Percentiles rank a stretch among this genome's conserved stretches.
These are phyloP conservation scores for Eurois occulta DNA, from an alignment of 2,888 invertebrate genomes.

Conservation along the genomic window DNA sequence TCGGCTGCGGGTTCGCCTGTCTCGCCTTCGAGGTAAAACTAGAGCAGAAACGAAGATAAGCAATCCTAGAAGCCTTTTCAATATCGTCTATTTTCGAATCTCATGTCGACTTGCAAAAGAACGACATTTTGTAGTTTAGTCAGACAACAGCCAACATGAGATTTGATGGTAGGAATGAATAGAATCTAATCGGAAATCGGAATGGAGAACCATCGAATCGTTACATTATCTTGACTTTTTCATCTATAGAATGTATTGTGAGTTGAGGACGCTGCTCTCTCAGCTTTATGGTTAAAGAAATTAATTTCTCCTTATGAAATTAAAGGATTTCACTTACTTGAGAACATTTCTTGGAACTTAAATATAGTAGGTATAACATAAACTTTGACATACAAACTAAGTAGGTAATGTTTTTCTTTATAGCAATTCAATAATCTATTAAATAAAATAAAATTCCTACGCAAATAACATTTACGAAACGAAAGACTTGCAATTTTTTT, in stretches of 20 bases:
- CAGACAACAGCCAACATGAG: background rate
- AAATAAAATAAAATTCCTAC: too few species aligned
- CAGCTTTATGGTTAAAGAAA: too few species aligned
- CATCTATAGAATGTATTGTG: background rate
- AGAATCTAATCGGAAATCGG: too few species aligned
- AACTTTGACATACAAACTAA: too few species aligned
- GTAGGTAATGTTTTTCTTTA: too few species aligned
- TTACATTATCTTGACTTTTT: background rate
- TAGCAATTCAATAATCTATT: too few species aligned
- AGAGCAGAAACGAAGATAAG: background rate
- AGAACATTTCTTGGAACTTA: too few species aligned
- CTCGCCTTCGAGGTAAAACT: slow-evolving; percentile 92
- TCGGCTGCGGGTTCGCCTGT: slow-evolving; percentile 93
- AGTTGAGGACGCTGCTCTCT: background rate
- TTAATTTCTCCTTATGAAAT: too few species aligned
- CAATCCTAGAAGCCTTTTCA: background rate
- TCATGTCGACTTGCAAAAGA: background rate
- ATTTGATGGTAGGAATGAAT: background rate
- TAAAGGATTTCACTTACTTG: too few species aligned
- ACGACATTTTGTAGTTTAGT: background rate
- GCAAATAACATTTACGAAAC: too few species aligned
- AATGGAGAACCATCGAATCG: background rate
- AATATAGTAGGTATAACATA: too few species aligned
- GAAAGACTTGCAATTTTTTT: too few species aligned
- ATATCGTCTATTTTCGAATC: background rate